Base-by-base conservation (phyloP, 2,888 invertebrate species). In the Monoplex corrugatus region DNA sequence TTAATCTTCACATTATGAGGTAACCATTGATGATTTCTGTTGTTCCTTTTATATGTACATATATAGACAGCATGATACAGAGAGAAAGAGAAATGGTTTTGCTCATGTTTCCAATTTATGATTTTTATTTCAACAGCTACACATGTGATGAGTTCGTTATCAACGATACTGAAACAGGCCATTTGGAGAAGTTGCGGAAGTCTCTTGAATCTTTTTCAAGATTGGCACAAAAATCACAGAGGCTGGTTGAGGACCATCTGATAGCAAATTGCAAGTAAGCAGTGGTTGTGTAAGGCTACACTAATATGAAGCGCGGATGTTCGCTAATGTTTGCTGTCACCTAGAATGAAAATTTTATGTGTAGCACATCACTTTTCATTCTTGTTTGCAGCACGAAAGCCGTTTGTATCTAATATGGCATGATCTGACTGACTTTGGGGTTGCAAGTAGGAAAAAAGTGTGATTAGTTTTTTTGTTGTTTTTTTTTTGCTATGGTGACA, bases 101-200 rank as follows among this genome's bases (percentile, higher is more conserved):
- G 19, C 28, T 16, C 16, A 57, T 28, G 13, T 72, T 23, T 75
- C 3, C 40, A 78, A 78, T 10, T 82, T n/a, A 32, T 16, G 32
- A 23, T 82, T 44, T 45, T 44, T 75, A 28, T 87, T 87, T 90
- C 89, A 97, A 68, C 96, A 98, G 98, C 96, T 98, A 98, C 95
- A 97, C 97, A 95, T 98, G 98, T 96, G 98, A 98, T 96, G 98
- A 98, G 93, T 98, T 97, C 96, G 97, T 98, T 87, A 97, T 97
- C 93, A 98, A 98, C 96, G 98, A 98, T 95, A 95, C 97, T 75
- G 96, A 97, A 92, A 96, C 96, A 92, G 94, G 95, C 38, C 94
- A 95, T 88, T 89, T 96, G 85, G 95, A 95, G 87, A 92, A 93
- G 89, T 92, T 96, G 43, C 92, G 96, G 89, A 94, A 94, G 91